A percentile compares a stretch with the other conserved stretches of the same genome.
phyloP scores from a whole-genome alignment of 2,888 invertebrate species.

The Tetanocera ferruginea region DNA sequence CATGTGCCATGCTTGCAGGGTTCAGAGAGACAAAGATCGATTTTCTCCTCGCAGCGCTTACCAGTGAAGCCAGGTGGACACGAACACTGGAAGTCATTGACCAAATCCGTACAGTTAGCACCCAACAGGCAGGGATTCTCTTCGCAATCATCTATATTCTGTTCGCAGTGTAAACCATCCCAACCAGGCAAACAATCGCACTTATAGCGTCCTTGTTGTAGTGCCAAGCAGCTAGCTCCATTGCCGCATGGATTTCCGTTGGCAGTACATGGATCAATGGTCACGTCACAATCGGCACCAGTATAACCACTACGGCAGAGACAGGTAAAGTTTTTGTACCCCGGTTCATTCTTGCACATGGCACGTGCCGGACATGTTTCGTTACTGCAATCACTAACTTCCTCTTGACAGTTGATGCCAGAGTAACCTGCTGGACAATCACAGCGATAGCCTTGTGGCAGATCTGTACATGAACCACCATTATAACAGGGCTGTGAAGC shows the following conservation, averaged over 20 bases:
- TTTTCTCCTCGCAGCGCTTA: constrained; percentile 94
- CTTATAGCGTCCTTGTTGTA: constrained; percentile 92
- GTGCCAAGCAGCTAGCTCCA: constrained; percentile 88
- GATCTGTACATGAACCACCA: constrained; percentile 90
- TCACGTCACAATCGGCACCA: constrained; percentile 91
- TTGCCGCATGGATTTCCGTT: constrained; percentile 93
- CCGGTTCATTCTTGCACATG: constrained; percentile 96
- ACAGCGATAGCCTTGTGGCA: constrained; percentile 93
- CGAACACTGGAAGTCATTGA: constrained; percentile 92
- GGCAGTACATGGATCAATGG: constrained; percentile 90
- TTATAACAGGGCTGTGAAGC: constrained; percentile 95
- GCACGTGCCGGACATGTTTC: constrained; percentile 95
- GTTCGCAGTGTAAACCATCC: constrained; percentile 96
- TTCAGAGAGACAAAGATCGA: constrained; percentile 89
- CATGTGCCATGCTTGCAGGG: constrained; percentile 96
- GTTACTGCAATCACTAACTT: constrained; percentile 87
- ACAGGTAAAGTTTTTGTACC: constrained; percentile 90
- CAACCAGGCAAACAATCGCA: constrained; percentile 97
- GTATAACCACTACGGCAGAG: constrained; percentile 95
- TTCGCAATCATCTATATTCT: constrained; percentile 93
- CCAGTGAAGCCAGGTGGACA: constrained; percentile 97
- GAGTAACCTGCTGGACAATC: constrained; percentile 89
- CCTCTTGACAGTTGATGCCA: constrained; percentile 96
- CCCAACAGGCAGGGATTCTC: constrained; percentile 92
- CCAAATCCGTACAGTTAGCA: constrained; percentile 92